These are phyloP conservation scores for Volucella zonaria DNA, from an alignment of 2,888 invertebrate genomes.

Conservation along the genomic window DNA sequence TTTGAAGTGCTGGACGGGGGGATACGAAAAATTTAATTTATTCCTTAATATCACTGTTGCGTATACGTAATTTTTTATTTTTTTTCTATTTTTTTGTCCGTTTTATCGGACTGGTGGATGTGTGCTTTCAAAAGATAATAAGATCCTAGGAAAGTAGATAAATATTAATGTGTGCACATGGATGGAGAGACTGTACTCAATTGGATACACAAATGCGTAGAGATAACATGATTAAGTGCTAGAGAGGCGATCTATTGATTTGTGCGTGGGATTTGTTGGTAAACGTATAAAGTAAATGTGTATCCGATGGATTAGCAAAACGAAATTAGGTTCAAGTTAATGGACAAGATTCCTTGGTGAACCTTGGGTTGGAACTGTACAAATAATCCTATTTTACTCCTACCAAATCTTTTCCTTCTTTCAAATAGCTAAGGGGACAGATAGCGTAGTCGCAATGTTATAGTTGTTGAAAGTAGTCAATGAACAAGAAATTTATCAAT, in stretches of 20 bases:
- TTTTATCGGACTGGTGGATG: not conserved
- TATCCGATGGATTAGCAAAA: constrained; percentile 17
- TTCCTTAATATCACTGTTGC: constrained; percentile 18
- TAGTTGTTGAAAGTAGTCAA: too few species aligned
- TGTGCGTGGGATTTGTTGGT: constrained; percentile 31
- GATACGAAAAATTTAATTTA: constrained; percentile 1
- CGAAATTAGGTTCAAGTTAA: constrained; percentile 35
- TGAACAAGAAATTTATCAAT: too few species aligned
- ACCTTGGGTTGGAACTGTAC: constrained; percentile 6
- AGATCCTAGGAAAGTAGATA: constrained; percentile 24
- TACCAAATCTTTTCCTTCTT: not conserved
- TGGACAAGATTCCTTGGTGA: constrained; percentile 21
- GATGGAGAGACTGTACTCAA: not conserved
- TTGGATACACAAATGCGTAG: constrained; percentile 19
- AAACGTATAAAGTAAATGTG: not conserved
- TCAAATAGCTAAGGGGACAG: too few species aligned
- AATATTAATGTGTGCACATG: constrained; percentile 25
- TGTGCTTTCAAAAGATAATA: constrained; percentile 3
- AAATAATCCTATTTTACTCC: constrained; percentile 15
- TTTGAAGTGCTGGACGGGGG: not conserved
- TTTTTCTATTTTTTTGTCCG: not conserved
- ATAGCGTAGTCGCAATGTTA: too few species aligned
- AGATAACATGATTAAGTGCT: constrained; percentile 45
- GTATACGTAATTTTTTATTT: constrained; percentile 58
- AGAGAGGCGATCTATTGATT: constrained; percentile 50